phyloP scores from a whole-genome alignment of 2,113 vertebrate species.

The Hepsetus odoe region DNA sequence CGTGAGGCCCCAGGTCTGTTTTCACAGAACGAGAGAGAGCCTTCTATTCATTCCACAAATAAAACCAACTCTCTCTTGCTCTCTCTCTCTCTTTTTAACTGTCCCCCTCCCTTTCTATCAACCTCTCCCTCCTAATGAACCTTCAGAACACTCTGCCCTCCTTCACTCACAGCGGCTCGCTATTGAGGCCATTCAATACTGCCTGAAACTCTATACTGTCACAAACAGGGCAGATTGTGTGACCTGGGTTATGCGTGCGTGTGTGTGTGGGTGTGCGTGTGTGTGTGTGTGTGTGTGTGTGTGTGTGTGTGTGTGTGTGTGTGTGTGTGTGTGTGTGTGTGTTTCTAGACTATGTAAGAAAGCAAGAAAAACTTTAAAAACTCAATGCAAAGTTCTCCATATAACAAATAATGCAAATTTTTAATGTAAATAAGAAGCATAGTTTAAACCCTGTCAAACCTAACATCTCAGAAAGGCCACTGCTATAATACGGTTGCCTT shows the following conservation, averaged over 20 bases:
- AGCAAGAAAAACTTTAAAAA: neutral
- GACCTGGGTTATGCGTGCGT: constrained; percentile 58
- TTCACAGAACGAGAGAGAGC: constrained; percentile 72
- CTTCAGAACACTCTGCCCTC: constrained; percentile 65
- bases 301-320: neutral
- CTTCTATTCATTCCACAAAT: constrained; percentile 49
- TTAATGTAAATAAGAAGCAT: no score
- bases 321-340: constrained; percentile 2
- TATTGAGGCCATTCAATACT: constrained; percentile 78
- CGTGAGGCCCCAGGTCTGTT: constrained; percentile 53
- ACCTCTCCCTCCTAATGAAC: constrained; percentile 63
- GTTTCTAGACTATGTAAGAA: constrained; percentile 17
- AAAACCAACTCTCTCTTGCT: neutral
- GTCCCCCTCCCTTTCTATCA: no score
- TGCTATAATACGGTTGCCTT: no score
- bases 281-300: constrained; percentile 49
- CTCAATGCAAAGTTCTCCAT: no score
- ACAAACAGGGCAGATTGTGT: constrained; percentile 66
- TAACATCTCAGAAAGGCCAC: no score
- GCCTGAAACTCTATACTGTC: constrained; percentile 72
- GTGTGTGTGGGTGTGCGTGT: constrained; percentile 42
- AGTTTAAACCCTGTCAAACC: no score
- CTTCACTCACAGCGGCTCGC: constrained; percentile 70
- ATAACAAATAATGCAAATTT: no score
- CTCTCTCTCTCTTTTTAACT: no score